Percentiles rank a stretch among this genome's conserved stretches.
Conservation (phyloP, 2,113 vertebrate genomes). For the Myrmophylax atrothorax region DNA sequence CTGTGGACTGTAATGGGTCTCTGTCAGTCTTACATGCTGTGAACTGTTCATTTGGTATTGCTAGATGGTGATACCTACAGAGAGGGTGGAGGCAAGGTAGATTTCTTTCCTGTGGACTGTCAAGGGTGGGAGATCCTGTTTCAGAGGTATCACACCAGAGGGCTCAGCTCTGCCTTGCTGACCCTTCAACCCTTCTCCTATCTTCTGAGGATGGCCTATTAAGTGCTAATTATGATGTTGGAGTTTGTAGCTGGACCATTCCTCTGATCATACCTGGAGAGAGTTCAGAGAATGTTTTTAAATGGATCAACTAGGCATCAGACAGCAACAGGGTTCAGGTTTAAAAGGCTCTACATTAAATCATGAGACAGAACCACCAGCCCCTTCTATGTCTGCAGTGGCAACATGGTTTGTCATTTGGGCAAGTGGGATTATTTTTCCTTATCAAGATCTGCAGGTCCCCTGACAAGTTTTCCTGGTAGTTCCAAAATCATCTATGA, state of each 20-base stretch:
- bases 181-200: background rate
- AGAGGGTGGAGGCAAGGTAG: background rate
- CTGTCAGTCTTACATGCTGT: accelerated
- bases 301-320: background rate
- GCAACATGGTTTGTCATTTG: background rate
- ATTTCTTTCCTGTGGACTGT: background rate
- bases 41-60: background rate
- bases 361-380: background rate
- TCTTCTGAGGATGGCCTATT: background rate
- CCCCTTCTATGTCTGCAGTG: background rate
- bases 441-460: background rate
- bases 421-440: background rate
- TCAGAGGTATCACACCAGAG: background rate
- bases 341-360: background rate
- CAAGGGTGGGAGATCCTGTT: background rate
- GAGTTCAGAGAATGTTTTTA: background rate
- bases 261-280: background rate
- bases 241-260: background rate
- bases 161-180: background rate
- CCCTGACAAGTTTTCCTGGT: background rate
- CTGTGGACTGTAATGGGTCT: background rate
- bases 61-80: accelerated
- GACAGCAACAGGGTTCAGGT: background rate
- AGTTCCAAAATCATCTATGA: background rate
- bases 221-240: background rate